Percentiles rank a stretch among this genome's conserved stretches.
phyloP scores from a whole-genome alignment of 2,888 invertebrate genomes.

The Scelioninae gen. 1 region DNA sequence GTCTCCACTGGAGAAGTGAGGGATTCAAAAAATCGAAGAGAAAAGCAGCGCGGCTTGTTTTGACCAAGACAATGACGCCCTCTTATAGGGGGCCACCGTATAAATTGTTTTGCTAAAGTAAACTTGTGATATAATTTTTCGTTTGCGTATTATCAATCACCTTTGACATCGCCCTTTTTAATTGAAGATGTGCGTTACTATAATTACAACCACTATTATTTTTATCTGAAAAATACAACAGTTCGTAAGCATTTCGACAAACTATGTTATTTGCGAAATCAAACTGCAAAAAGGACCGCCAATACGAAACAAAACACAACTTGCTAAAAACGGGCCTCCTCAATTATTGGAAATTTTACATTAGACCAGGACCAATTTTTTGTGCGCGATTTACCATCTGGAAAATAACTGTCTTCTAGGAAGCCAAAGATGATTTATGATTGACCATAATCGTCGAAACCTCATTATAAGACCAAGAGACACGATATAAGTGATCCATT shows the following conservation, averaged over 20 bases:
- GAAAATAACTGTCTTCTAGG: constrained; percentile 33
- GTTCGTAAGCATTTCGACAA: constrained; percentile 23
- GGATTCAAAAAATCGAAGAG: constrained; percentile 63
- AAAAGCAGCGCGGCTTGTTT: constrained; percentile 73
- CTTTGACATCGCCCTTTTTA: constrained; percentile 65
- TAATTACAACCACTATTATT: constrained; percentile 48
- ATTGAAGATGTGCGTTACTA: no score
- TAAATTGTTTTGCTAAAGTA: constrained; percentile 79
- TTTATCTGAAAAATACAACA: constrained; percentile 15
- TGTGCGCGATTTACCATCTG: constrained; percentile 17
- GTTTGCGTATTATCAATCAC: constrained; percentile 73
- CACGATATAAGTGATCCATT: constrained; percentile 32
- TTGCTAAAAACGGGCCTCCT: constrained; percentile 1
- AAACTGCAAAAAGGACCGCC: background rate
- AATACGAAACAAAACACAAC: no score
- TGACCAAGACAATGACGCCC: constrained; percentile 78
- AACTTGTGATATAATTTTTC: constrained; percentile 63
- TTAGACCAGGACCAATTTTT: constrained; percentile 1
- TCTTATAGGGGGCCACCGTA: constrained; percentile 77
- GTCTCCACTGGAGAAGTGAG: constrained; percentile 72
- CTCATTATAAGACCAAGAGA: constrained; percentile 29
- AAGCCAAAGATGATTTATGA: constrained; percentile 42
- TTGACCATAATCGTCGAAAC: constrained; percentile 2
- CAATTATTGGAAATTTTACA: constrained; percentile 40
- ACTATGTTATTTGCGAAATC: constrained; percentile 15